Base-by-base conservation (phyloP, 2,797 vertebrate genomes). In the Sus cebifrons region DNA sequence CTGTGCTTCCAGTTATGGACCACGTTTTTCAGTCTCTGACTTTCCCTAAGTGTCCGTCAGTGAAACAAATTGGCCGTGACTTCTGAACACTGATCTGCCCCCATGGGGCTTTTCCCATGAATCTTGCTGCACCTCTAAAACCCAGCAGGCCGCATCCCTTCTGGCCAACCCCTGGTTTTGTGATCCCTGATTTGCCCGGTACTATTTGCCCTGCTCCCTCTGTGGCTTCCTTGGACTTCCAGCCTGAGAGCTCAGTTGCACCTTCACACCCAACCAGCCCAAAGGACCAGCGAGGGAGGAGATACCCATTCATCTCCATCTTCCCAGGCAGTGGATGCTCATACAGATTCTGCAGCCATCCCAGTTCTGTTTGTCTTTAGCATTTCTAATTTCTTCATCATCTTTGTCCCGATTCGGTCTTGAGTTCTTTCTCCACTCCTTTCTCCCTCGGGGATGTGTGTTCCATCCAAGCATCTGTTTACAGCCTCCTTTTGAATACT, bases 401-500 rank as follows among this genome's bases (percentile, higher is more conserved):
- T 90, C 87, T 82, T 94, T 95, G 87, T 71, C 92, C 94, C 5
- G 25, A 88, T 96, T 91, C 2, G 0, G 65, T 78, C 90, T 94
- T 97, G 83, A 97, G 97, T 98, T 97, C 95, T 96, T 97, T 96
- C 93, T 75, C 58, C 49, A 40, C 54, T 32, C 62, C 64, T 92
- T 74, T 97, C 92, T 98, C 90, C 92, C 79, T 89, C 68, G 79
- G 92, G 75, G 67, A 93, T 60, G 40, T 88, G 14, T 94, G 88
- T 64, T 86, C 95, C 95, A 97, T 97, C 29, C 10, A 32, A 54
- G 86, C 97, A 98, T 98, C 96, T 97, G 96, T 96, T 98, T 96
- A 93, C 82, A 90, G 97, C 93, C 94, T 98, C 95, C 94, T 95
- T 98, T 97, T 87, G 94, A 98, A 97, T 93, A 96, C 90, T 93